A percentile compares a stretch with the other conserved stretches of the same genome.
These are phyloP conservation scores for Aspidoscelis tigris DNA, from an alignment of 2,113 vertebrate genomes.

Conservation along the genomic window DNA sequence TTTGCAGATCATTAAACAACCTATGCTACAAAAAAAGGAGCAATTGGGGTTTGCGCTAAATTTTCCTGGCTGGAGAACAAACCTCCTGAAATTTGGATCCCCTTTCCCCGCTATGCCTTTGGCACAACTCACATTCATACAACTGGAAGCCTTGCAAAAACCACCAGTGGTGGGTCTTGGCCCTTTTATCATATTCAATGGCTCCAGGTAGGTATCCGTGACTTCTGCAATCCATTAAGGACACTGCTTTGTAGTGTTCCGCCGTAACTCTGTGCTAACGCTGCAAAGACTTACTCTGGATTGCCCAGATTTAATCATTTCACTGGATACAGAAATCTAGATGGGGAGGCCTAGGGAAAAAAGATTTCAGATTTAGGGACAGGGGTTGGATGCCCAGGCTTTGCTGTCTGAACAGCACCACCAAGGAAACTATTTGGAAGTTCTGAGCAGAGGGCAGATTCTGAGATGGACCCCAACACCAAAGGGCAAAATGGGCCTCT, in stretches of 20 bases:
- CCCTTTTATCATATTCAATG: too few species aligned
- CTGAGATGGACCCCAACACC: neutral
- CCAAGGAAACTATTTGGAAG: neutral
- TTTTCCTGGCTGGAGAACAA: neutral
- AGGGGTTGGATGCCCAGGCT: neutral
- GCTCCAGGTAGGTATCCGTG: neutral
- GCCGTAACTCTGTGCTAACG: neutral
- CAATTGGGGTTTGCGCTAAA: conserved; percentile 25
- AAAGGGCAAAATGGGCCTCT: neutral
- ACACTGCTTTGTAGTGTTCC: neutral
- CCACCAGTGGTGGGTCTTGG: too few species aligned
- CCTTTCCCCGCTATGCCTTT: conserved; percentile 33
- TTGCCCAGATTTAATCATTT: neutral
- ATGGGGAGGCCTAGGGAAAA: neutral
- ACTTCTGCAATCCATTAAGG: neutral
- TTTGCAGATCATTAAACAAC: conserved; percentile 44
- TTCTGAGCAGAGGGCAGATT: neutral
- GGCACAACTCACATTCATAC: neutral
- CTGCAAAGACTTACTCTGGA: too few species aligned
- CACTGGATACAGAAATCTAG: neutral
- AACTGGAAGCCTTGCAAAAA: too few species aligned
- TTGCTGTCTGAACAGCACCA: neutral
- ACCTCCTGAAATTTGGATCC: too few species aligned
- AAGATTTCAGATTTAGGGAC: too few species aligned
- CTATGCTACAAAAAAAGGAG: conserved; percentile 30